Base-by-base conservation (phyloP, 2,113 vertebrate species). In the Sula dactylatra region DNA sequence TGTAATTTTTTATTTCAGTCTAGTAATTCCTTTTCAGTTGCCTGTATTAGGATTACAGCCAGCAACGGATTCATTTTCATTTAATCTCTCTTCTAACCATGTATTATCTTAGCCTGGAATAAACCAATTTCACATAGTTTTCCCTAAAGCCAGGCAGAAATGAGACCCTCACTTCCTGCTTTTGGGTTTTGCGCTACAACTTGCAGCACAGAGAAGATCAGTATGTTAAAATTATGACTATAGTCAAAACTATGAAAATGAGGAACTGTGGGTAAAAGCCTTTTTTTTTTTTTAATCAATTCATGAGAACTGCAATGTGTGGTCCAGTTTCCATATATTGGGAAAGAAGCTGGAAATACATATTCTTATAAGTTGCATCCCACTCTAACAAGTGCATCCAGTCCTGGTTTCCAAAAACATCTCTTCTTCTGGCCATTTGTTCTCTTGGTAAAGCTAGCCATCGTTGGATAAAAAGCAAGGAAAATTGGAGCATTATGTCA, bases 21-120 rank as follows among this genome's bases (percentile, higher is more conserved):
- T 9, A 82, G 61, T 72, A 93, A 79, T 90, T 91, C 58, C 25
- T 87, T 92, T 92, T 50, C 67, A 69, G 52, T 70, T 82, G 24
- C 44, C 62, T 72, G 42, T 38, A 44, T 85, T 90, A 77, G 34
- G 29, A 79, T 84, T 62, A 70, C 36, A 67, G 49, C 25, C 69
- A 85, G 72, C 89, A 67, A 59, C 8, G 2, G 61, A 79, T 16
- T 16, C 1, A 38, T 92, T 96, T 94, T 76, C 45, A 77, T 95
- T 93, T 94, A 47, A 80, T 73, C 34, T 92, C 15, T 67, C 29
- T 76, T 80, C 73, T 56, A 94, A 82, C 26, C 13, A 3, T 73
- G 62, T 15, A 31, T 58, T 86, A 29, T 66, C 31, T 82, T 82
- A 89, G 24, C 24, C 40, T 40, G 31, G 9, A 85, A 29, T 90